These are phyloP conservation scores for Calameuta pallipes DNA, from an alignment of 2,888 invertebrate genomes.

Conservation along the genomic window DNA sequence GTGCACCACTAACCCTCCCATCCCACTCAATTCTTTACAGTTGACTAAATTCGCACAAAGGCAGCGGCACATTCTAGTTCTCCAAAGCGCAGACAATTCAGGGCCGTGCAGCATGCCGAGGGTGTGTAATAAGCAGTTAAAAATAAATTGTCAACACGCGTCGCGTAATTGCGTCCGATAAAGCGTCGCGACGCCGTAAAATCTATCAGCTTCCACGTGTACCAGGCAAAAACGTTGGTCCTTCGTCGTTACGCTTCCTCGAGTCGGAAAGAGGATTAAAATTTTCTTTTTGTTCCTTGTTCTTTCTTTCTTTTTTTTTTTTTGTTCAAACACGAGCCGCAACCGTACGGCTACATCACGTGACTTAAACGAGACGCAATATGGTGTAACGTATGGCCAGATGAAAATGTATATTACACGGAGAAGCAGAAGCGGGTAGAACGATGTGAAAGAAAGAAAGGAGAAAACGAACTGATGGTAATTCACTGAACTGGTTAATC, in stretches of 20 bases:
- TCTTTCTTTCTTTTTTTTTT: too few species aligned
- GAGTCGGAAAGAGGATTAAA: background rate
- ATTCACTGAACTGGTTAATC: background rate
- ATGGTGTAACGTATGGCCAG: too few species aligned
- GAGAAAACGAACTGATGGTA: background rate
- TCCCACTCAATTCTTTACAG: background rate
- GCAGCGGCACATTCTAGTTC: background rate
- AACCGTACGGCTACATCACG: background rate
- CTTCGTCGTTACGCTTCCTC: background rate
- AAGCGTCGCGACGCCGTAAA: background rate
- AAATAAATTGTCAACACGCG: slow-evolving; percentile 26
- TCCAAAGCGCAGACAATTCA: background rate
- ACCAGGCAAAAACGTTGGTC: background rate
- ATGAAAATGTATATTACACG: background rate
- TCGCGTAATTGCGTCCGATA: background rate
- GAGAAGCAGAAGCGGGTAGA: background rate
- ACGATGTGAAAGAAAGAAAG: background rate
- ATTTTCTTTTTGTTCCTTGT: background rate
- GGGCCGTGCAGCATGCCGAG: background rate
- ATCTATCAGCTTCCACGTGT: background rate
- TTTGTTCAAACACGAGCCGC: background rate
- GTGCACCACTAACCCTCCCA: background rate
- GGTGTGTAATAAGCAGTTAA: slow-evolving; percentile 23
- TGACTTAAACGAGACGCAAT: background rate
- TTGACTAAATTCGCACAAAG: background rate